phyloP scores from a whole-genome alignment of 2,113 vertebrate genomes.

The Aptenodytes patagonicus region DNA sequence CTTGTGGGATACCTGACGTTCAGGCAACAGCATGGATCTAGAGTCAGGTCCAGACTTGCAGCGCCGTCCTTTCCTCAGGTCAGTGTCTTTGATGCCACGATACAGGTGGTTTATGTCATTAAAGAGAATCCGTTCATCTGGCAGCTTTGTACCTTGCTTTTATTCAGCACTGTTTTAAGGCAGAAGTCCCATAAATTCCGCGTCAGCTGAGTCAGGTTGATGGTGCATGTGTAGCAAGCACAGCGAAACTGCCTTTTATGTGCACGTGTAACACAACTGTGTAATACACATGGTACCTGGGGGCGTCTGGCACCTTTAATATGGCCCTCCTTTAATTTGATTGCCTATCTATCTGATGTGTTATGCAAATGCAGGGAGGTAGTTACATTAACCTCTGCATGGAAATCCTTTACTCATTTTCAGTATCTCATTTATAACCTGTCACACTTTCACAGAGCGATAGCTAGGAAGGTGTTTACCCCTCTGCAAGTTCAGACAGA shows the following conservation, averaged over 20 bases:
- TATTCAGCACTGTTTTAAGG: neutral
- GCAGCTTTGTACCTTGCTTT: neutral
- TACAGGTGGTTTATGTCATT: neutral
- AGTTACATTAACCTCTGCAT: neutral
- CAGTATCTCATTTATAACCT: neutral
- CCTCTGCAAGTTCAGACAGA: neutral
- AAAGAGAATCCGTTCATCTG: neutral
- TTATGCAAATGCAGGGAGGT: neutral
- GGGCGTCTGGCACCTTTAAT: neutral
- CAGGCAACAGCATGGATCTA: neutral
- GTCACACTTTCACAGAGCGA: accelerated
- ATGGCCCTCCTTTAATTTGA: neutral
- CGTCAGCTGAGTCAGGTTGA: neutral
- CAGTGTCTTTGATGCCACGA: neutral
- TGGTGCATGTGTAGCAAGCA: neutral
- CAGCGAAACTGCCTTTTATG: neutral
- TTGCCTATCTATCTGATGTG: neutral
- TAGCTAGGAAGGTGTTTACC: neutral
- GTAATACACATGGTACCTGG: neutral
- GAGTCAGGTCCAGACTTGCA: neutral
- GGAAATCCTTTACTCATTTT: neutral
- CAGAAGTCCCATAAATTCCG: neutral
- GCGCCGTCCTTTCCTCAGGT: neutral
- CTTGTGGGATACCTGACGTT: neutral
- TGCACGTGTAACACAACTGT: neutral